phyloP scores from a whole-genome alignment of 2,888 invertebrate genomes.

The Norana najaformis region DNA sequence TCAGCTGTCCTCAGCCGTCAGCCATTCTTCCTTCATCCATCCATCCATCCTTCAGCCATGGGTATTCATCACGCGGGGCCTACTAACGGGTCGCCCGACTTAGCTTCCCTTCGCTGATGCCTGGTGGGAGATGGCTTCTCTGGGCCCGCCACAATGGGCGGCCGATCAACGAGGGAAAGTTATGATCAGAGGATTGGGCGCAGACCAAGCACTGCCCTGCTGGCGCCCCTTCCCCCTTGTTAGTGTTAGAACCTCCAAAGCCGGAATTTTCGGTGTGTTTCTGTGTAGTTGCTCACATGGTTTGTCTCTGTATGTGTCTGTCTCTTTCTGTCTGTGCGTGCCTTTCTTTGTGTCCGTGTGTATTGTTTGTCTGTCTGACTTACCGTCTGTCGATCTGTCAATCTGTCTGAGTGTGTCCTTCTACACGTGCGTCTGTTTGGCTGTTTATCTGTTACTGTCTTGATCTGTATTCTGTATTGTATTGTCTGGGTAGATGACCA shows the following conservation, averaged over 20 bases:
- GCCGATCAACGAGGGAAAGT: not conserved
- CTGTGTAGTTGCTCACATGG: not conserved
- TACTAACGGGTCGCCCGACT: not conserved
- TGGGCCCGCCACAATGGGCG: not conserved
- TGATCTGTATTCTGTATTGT: not conserved
- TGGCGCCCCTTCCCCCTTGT: conserved; percentile 1
- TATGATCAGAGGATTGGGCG: not conserved
- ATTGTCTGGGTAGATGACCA: not conserved
- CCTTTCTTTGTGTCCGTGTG: not conserved
- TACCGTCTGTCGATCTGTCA: not conserved
- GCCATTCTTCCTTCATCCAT: too few species aligned
- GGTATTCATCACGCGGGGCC: not conserved
- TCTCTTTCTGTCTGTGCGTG: not conserved
- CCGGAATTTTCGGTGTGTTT: not conserved
- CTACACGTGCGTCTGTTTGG: too few species aligned
- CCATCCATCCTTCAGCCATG: not conserved
- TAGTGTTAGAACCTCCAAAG: not conserved
- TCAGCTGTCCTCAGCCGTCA: not conserved
- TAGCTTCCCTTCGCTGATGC: not conserved
- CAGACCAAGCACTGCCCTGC: not conserved
- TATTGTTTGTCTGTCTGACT: not conserved
- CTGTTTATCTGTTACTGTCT: not conserved
- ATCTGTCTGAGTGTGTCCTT: not conserved
- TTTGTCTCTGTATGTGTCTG: not conserved
- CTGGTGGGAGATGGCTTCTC: not conserved